Percentiles rank a stretch among this genome's conserved stretches.
phyloP scores from a whole-genome alignment of 2,113 vertebrate genomes.

The Campylomormyrus numenius region DNA sequence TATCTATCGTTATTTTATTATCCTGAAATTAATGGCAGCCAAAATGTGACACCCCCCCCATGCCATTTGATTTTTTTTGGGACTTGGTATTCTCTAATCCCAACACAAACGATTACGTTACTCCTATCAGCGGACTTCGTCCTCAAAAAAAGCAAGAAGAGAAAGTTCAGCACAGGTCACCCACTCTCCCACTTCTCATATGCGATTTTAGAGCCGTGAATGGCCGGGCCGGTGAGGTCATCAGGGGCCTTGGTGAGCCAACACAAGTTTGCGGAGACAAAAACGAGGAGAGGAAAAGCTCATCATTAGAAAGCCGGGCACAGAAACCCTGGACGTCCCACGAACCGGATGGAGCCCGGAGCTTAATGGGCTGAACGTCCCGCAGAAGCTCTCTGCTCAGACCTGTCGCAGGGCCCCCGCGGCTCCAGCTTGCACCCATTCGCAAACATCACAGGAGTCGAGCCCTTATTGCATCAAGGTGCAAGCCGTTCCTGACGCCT shows the following conservation, averaged over 20 bases:
- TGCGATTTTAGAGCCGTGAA: background rate
- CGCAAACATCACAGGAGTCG: constrained; percentile 44
- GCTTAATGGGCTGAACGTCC: background rate
- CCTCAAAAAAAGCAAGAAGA: background rate
- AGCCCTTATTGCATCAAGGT: constrained; percentile 44
- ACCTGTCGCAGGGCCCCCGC: constrained; percentile 35
- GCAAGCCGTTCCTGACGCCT: constrained; percentile 37
- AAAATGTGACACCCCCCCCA: background rate
- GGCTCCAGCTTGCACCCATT: constrained; percentile 38
- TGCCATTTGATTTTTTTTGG: background rate
- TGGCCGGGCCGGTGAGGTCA: background rate
- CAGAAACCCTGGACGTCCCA: background rate
- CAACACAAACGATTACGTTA: background rate
- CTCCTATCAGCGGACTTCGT: background rate
- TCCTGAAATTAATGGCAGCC: background rate
- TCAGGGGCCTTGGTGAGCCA: background rate
- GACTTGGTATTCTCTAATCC: background rate
- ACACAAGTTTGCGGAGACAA: background rate
- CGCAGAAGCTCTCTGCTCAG: background rate
- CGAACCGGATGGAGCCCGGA: background rate
- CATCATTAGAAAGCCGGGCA: background rate
- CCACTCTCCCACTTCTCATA: background rate
- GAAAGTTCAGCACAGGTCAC: too few relatives aligned
- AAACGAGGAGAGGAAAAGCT: background rate
- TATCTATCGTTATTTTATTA: background rate